phyloP scores from a whole-genome alignment of 2,797 vertebrate species.

The Pangasius sanitwongsei region DNA sequence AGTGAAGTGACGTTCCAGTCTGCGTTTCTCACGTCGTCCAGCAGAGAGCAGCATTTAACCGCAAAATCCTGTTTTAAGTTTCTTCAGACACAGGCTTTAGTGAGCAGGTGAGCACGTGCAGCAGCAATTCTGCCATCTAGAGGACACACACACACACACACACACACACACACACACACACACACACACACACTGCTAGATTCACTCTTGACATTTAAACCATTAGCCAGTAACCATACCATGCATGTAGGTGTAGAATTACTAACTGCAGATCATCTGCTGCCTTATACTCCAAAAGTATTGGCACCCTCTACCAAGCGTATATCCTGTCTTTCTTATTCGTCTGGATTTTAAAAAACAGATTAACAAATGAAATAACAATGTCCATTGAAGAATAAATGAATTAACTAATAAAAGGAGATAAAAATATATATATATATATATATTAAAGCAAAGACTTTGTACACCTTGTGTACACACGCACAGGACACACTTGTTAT shows the following conservation, averaged over 20 bases:
- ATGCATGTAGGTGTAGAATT: neutral
- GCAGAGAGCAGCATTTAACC: neutral
- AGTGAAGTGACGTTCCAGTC: too few relatives aligned
- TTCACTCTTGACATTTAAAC: too few relatives aligned
- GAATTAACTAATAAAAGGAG: too few relatives aligned
- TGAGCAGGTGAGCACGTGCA: neutral
- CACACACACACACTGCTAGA: neutral
- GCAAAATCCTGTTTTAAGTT: neutral
- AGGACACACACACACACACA: neutral
- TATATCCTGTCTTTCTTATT: too few relatives aligned
- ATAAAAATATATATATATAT: too few relatives aligned
- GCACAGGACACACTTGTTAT: too few relatives aligned
- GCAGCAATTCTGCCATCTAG: neutral
- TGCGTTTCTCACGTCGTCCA: neutral
- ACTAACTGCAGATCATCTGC: neutral
- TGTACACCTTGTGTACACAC: too few relatives aligned
- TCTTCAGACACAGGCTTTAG: neutral
- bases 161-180: constrained; percentile 1
- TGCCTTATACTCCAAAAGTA: neutral
- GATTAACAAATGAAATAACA: too few relatives aligned
- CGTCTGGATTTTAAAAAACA: too few relatives aligned
- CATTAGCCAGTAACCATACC: too few relatives aligned
- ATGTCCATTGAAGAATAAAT: too few relatives aligned
- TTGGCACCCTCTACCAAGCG: neutral
- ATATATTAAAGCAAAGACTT: too few relatives aligned